Conservation (phyloP, 2,797 vertebrate species). For the Malurus leucopterus region DNA sequence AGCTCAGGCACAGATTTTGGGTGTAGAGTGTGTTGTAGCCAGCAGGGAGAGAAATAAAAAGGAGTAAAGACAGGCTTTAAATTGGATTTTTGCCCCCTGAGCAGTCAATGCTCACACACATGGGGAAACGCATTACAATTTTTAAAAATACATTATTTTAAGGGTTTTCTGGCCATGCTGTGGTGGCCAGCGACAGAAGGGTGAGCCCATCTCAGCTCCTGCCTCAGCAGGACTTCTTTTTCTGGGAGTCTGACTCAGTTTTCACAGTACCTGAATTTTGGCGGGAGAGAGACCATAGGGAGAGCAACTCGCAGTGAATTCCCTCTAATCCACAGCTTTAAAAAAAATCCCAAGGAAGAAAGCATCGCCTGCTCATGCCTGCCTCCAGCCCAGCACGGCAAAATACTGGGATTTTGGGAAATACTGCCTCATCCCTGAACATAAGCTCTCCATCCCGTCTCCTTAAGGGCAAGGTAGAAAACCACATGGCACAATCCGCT, state of each 20-base stretch:
- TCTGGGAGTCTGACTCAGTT: not conserved
- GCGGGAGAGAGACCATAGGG: not conserved
- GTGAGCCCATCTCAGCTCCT: not conserved
- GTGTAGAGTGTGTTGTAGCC: accelerated
- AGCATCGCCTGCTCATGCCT: accelerated
- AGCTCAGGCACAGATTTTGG: not conserved
- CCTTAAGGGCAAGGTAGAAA: not conserved
- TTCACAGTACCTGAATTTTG: not conserved
- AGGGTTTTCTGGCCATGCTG: not conserved
- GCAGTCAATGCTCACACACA: accelerated
- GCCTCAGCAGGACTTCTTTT: not conserved
- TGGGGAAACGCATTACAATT: not conserved
- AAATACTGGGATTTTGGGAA: not conserved
- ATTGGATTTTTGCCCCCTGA: not conserved
- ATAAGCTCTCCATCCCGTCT: not conserved
- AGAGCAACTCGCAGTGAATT: not conserved
- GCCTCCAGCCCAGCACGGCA: not conserved
- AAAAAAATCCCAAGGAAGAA: not conserved
- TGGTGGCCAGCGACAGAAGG: not conserved
- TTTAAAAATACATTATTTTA: accelerated
- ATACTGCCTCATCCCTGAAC: not conserved
- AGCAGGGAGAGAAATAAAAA: accelerated
- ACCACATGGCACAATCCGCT: accelerated
- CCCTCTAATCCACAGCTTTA: accelerated
- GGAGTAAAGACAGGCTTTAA: not conserved